Base-by-base conservation (phyloP, 1,140 invertebrate genomes). In the Acromyrmex echinatior region DNA sequence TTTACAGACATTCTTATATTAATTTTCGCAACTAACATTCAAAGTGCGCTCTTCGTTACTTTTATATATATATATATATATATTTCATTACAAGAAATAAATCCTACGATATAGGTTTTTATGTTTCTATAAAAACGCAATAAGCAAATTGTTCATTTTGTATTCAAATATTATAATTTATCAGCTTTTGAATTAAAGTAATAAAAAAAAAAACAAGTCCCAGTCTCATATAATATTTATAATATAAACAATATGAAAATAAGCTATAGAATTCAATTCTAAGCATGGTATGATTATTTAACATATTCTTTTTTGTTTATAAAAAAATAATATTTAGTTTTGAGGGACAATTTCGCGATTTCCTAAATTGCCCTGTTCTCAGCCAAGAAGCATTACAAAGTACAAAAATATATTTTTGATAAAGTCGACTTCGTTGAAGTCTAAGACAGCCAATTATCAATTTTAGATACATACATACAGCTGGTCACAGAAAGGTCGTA, bases 361-460 rank as follows among this genome's bases (percentile, higher is more conserved):
- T 39, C 3, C 35, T 82, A 73, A 73, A 58, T n/a, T 45, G 16
- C 10, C 31, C 31, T 12, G n/a, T 45, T 49, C 53, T 81, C 21
- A 60, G 25, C 14, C 39, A 25, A 73, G 25, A 71, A 39, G 28
- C 68, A 45, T 73, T 31, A 35, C 16, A 18, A 62, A 74, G 53
- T 82, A 82, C 31, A 82, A 82, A 82, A 82, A 82, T 82, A 82
- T 73, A 74, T 62, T 74, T 73, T 82, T 74, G 45, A 82, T 56
- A 9, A 82, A 82, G 18, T 18, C 53, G 35, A 82, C 10, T 51
- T 39, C 7, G n/a, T 49, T 18, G 28, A 63, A 39, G 49, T 31
- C 21, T 39, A 16, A 79, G 45, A 79, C 62, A 66, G 18, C 77
- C 77, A 79, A 79, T 79, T 45, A 31, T 39, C 53, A 0, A 35